Evolutionary conservation across 2,888 invertebrate genomes (phyloP), one percentile per base, ranked within the genome.

Genomic region (Netelia virgata): DNA sequence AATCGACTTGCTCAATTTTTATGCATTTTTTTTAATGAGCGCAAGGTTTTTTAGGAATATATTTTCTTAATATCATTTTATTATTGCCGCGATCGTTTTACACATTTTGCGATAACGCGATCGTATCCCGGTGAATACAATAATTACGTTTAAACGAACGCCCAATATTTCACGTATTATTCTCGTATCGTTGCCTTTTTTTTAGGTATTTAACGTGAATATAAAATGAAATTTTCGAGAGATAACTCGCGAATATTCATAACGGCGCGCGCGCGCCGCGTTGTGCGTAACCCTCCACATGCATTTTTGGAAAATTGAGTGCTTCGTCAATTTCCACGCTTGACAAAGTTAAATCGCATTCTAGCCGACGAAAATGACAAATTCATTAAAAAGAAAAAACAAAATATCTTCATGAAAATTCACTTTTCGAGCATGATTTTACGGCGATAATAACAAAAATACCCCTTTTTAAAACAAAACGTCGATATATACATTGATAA

Each of bases 211-310:
- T 14, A 3, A 14, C 47, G 14, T 2, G 14, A 47, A 47, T 14
- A 47, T 14, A 47, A 47, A 47, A 47, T 14, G n/a, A 16, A 10
- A 59, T 61, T 20, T 61, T 16, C 43, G n/a, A 23, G 5, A 11
- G n/a, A 61, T 14, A 14, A 61, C 57, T 43, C 43, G 59, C 23
- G 72, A 43, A 28, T 73, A 23, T 73, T 57, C 55, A 41, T 43
- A 14, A 47, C 47, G 11, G 1, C 10, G 10, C 6, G 16, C 9
- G 5, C n/a, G n/a, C n/a, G n/a, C n/a, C n/a, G n/a, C n/a, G n/a
- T n/a, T 8, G n/a, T 50, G 6, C 53, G n/a, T 55, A 28, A 28
- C 28, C 28, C n/a, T n/a, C 28, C 28, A 5, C 28, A 28, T 55
- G 55, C 18, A 16, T 55, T 69, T 16, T 55, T 69, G 16, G 18